Conservation (phyloP, 2,888 invertebrate species). For the Orthosia incerta region DNA sequence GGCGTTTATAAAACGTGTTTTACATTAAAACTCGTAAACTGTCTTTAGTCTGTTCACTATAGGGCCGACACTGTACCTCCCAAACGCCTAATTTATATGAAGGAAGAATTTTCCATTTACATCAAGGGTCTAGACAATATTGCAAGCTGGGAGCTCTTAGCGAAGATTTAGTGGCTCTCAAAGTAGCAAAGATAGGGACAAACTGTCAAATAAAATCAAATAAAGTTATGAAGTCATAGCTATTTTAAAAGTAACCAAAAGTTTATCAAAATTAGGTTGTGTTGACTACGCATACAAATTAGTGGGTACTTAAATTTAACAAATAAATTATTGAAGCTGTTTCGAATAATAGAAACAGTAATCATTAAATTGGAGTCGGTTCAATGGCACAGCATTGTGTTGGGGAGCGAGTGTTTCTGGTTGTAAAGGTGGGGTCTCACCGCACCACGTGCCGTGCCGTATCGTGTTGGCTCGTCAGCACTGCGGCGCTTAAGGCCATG, state of each 20-base stretch:
- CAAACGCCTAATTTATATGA: slow-evolving; percentile 48
- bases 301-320: slow-evolving; percentile 11
- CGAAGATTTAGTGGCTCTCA: slow-evolving; percentile 19
- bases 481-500: slow-evolving; percentile 63
- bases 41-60: slow-evolving; percentile 19
- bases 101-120: slow-evolving; percentile 35
- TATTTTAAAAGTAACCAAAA: slow-evolving; percentile 17
- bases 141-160: not conserved
- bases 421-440: slow-evolving; percentile 36
- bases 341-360: slow-evolving; percentile 33
- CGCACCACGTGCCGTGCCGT: slow-evolving; percentile 73
- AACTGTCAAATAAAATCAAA: not conserved
- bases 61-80: slow-evolving; percentile 8
- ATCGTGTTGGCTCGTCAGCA: slow-evolving; percentile 59
- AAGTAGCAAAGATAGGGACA: not conserved
- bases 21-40: slow-evolving; percentile 47
- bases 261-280: slow-evolving; percentile 24
- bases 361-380: slow-evolving; percentile 54
- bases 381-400: slow-evolving; percentile 68
- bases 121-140: slow-evolving; percentile 36
- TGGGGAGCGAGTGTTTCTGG: slow-evolving; percentile 15
- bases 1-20: slow-evolving; percentile 44
- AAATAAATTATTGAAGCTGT: slow-evolving; percentile 38
- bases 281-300: slow-evolving; percentile 45
- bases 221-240: slow-evolving; percentile 24